Evolutionary conservation across 1,140 invertebrate genomes (phyloP), one percentile per base, ranked within the genome.

Genomic region (Vollenhovia emeryi): DNA sequence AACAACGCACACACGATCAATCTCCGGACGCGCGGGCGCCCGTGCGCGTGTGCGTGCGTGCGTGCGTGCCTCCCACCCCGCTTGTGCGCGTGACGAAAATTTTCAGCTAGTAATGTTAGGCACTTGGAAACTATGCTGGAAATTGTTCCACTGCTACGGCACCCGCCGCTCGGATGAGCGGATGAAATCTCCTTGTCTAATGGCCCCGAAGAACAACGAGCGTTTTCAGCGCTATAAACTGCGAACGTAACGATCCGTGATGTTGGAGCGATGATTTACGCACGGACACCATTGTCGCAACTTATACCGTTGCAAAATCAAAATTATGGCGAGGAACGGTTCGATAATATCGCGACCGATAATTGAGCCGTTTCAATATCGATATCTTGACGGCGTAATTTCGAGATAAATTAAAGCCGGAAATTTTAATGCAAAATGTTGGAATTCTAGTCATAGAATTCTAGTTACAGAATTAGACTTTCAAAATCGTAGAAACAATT

Each of bases 1-100:
- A 91, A 89, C 86, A 91, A 87, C 62, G 86, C 87, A 88, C 76
- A 90, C 85, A 88, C 74, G 80, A 82, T 92, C 89, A 86, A 91
- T 91, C 88, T 68, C 59, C 59, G 64, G 48, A n/a, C 30, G 52
- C 18, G 27, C 30, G 33, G 4, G 21, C 18, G 74, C 15, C 48
- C 48, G 40, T 64, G 40, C 9, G 55, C 3, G 55, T 18, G 24
- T 36, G 21, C 50, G 50, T 24, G 64, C 13, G 24, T 13, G 62
- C 43, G 18, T 21, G 78, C 24, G 78, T 24, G 36, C 15, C 33
- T 2, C 62, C 6, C 62, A 13, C 18, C 33, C 62, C 13, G 43
- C 62, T n/a, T 27, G 18, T 33, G 62, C 21, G 66, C 50, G 50
- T 82, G 66, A 82, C 66, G 78, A 82, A 82, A 82, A 82, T 82